phyloP scores from a whole-genome alignment of 2,797 vertebrate species.

The Falco cherrug region DNA sequence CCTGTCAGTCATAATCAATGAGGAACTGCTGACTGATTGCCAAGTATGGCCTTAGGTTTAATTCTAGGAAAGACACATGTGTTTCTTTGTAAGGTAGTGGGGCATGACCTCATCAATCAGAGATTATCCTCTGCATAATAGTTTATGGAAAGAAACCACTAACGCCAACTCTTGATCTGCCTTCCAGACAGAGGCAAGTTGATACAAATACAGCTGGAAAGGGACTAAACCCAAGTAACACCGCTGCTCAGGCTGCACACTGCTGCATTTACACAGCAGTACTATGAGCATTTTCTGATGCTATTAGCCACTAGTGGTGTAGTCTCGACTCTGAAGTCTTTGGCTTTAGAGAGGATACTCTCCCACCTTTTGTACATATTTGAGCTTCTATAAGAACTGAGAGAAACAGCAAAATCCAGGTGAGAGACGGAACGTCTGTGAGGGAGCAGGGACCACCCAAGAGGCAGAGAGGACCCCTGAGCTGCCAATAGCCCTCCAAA shows the following conservation, averaged over 20 bases:
- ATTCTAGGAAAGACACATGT: slow-evolving; percentile 25
- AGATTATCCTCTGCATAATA: slow-evolving; percentile 67
- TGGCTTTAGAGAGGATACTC: neutral
- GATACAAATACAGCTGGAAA: neutral
- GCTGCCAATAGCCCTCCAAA: neutral
- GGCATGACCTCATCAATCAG: slow-evolving; percentile 63
- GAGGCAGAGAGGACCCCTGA: neutral
- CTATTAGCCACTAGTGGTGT: neutral
- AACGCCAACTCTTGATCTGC: neutral
- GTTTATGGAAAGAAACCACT: slow-evolving; percentile 36
- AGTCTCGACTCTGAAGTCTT: neutral
- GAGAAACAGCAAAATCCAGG: neutral
- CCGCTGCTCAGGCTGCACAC: neutral
- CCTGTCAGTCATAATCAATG: slow-evolving; percentile 53
- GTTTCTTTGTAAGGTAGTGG: slow-evolving; percentile 55
- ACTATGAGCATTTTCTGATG: neutral
- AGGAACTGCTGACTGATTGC: slow-evolving; percentile 57
- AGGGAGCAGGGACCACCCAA: neutral
- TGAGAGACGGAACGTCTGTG: neutral
- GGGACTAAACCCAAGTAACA: neutral
- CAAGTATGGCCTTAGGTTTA: slow-evolving; percentile 40
- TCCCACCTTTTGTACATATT: neutral
- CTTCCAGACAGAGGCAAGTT: slow-evolving; percentile 24
- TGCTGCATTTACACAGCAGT: neutral
- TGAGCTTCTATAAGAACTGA: neutral